These are phyloP conservation scores for Solea solea DNA, from an alignment of 2,113 vertebrate genomes.

Conservation along the genomic window DNA sequence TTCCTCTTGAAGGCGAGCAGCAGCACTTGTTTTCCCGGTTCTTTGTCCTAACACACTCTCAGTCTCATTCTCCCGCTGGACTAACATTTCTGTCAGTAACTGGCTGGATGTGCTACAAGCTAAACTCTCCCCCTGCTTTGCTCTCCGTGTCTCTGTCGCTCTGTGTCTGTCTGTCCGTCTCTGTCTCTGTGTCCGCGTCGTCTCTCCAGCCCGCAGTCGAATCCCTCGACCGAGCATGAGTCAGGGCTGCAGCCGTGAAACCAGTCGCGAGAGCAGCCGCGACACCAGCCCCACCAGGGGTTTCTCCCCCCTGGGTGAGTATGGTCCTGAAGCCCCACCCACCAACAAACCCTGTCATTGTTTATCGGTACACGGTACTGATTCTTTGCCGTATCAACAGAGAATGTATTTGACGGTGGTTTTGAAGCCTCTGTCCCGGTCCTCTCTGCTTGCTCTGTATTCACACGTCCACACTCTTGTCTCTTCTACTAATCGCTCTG, in stretches of 20 bases:
- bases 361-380: no score
- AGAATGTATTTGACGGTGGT: no score
- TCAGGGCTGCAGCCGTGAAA: conserved; percentile 95
- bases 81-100: conserved; percentile 49
- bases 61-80: conserved; percentile 15
- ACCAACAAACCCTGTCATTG: neutral
- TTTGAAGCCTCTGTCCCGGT: no score
- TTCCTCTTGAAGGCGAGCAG: no score
- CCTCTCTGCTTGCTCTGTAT: no score
- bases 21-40: neutral
- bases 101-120: conserved; percentile 34
- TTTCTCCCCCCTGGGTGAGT: conserved; percentile 92
- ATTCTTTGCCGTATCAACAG: no score
- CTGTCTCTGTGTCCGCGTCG: neutral
- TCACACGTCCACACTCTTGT: neutral
- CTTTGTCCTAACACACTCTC: neutral
- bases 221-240: conserved; percentile 96
- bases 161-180: neutral
- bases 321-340: conserved; percentile 2
- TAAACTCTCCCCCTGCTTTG: conserved; percentile 49
- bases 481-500: neutral
- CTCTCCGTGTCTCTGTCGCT: conserved; percentile 27
- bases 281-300: conserved; percentile 93
- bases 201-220: conserved; percentile 86
- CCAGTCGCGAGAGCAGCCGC: conserved; percentile 95